Percentiles rank a stretch among this genome's conserved stretches.
Evolutionary conservation across 2,888 invertebrate species (phyloP).

Genomic region (Drosophila cognata): DNA sequence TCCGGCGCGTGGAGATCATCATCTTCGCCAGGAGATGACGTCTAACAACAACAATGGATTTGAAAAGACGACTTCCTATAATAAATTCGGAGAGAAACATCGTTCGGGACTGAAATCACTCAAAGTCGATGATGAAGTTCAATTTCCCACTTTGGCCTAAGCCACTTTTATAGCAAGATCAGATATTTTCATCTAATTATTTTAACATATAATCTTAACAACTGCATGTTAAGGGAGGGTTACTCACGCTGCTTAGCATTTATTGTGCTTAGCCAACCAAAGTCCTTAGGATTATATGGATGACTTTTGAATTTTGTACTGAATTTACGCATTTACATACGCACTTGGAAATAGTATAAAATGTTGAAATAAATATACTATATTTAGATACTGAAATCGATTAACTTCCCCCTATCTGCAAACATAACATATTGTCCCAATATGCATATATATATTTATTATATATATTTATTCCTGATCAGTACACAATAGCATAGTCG

Average conservation of each 20-base stretch:
- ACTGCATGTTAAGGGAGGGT: slow-evolving; percentile 27
- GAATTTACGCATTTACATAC: slow-evolving; percentile 53
- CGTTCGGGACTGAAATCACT: slow-evolving; percentile 87
- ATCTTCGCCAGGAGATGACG: slow-evolving; percentile 59
- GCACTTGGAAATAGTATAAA: slow-evolving; percentile 75
- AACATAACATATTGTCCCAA: neutral
- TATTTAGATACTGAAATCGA: slow-evolving; percentile 31
- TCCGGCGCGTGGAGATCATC: slow-evolving; percentile 66
- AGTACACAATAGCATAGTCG: neutral
- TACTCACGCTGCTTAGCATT: slow-evolving; percentile 45
- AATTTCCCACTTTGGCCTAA: slow-evolving; percentile 97
- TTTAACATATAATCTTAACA: slow-evolving; percentile 40
- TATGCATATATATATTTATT: neutral
- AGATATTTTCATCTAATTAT: slow-evolving; percentile 14
- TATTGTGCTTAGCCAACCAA: slow-evolving; percentile 44
- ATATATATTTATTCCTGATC: neutral
- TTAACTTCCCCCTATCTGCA: neutral
- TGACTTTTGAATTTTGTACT: slow-evolving; percentile 51
- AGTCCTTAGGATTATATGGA: slow-evolving; percentile 49
- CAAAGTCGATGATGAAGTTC: slow-evolving; percentile 97
- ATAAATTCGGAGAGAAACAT: slow-evolving; percentile 65
- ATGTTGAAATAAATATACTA: slow-evolving; percentile 55
- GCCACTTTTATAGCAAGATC: slow-evolving; percentile 13
- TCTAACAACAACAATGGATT: slow-evolving; percentile 62
- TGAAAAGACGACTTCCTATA: slow-evolving; percentile 73